Base-by-base conservation (phyloP, 2,888 invertebrate species). In the Lasioglossum marginatum region DNA sequence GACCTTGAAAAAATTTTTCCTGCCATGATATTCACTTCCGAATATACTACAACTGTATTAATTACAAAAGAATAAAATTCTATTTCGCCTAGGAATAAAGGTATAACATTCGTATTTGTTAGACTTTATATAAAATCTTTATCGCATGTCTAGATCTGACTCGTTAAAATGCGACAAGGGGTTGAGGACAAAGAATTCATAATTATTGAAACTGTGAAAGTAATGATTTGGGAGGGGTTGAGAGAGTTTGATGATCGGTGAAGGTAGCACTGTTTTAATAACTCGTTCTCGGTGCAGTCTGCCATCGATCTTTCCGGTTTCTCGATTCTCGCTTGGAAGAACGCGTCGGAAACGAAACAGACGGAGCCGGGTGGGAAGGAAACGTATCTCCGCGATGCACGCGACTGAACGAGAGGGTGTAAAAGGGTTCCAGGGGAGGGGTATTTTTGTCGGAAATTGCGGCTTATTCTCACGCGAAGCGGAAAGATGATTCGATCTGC, bases 401-500 rank as follows among this genome's bases (percentile, higher is more conserved):
- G 77, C 82, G 77, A 77, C 5, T n/a, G 37, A 77, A 40, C 40
- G 70, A 40, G 70, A 23, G 40, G 23, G 34, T 57, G n/a, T 63
- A 63, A 31, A 63, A 63, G 63, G 34, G 10, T 68, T 68, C 19
- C 10, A 16, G n/a, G 34, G 3, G 43, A 43, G n/a, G n/a, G 27
- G 40, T 40, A 34, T 74, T 70, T 71, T 79, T 37, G 73, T 27
- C 4, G 34, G 48, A 31, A 76, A 68, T 76, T 43, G 40, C 40
- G 76, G 66, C 57, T 37, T 43, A 48, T 82, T 85, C 66, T 72
- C 85, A 74, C 79, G 81, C 77, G n/a, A 84, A 66, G 48, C 48
- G 74, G 14, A 73, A 75, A 66, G 79, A 80, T 78, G 74, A 79
- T 77, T 85, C 85, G 81, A 82, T 86, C 76, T 76, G 27, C 60